Evolutionary conservation across 1,140 invertebrate species (phyloP), one percentile per base, ranked within the genome.

Genomic region (Heliothis subflexa): DNA sequence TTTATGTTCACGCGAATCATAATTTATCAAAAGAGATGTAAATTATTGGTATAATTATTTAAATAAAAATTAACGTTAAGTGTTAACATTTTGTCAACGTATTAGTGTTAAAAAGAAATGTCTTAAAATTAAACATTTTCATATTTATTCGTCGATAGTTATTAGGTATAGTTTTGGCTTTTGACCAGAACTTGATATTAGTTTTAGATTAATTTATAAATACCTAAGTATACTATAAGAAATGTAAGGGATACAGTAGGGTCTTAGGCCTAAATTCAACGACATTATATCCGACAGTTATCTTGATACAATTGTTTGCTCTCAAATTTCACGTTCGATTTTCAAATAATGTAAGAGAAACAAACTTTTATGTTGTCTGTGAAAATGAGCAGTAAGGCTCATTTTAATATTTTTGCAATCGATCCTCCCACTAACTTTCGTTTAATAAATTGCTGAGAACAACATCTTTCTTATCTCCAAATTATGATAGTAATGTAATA

Each of bases 121-220:
- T 47, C n/a, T 64, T 47, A 45, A 16, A 11, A 25, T 13, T 3
- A 13, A 59, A 28, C 18, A 66, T 64, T 64, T 64, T 64, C 16
- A 64, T 47, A 49, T 66, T 66, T 47, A 16, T 66, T 47, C 18
- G 62, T 66, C 40, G 16, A 47, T 47, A n/a, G n/a, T n/a, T 66
- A 18, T 59, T 66, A n/a, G n/a, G n/a, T n/a, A 64, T 64, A 18
- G 61, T 64, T 4, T 64, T 64, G 61, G 61, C 61, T 18, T 64
- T 16, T 16, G 16, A 0, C 40, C 61, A 64, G 4, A 62, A 16
- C 16, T 64, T 47, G 4, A 40, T 40, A 40, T 40, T 33, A 40
- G 7, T 40, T 40, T 40, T 40, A 40, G 33, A 40, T 5, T 40
- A 7, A 40, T 40, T 40, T 40, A 40, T 40, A 7, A 40, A 40